These are phyloP conservation scores for Hypotaenidia philippensis DNA, from an alignment of 2,797 vertebrate genomes.

Conservation along the genomic window DNA sequence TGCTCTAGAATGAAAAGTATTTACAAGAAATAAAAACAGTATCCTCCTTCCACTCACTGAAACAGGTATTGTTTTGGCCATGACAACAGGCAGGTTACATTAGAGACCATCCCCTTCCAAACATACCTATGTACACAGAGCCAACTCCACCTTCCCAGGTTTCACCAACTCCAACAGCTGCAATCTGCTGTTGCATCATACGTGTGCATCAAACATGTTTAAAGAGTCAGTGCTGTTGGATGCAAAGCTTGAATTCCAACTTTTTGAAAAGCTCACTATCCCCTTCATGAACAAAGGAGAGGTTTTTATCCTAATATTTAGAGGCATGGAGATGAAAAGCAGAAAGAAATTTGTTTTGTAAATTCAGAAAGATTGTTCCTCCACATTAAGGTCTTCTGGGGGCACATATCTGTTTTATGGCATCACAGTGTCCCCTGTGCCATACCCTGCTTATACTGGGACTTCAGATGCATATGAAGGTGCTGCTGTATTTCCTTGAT, in stretches of 20 bases:
- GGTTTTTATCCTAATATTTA: not conserved
- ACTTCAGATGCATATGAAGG: not conserved
- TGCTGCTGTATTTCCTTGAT: not conserved
- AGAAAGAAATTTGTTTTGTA: not conserved
- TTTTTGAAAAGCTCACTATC: not conserved
- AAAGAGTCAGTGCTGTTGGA: not conserved
- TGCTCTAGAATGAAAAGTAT: not conserved
- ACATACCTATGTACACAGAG: not conserved
- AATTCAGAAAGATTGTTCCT: not conserved
- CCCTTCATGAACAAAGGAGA: not conserved
- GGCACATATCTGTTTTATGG: not conserved
- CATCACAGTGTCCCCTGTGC: not conserved
- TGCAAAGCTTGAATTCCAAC: not conserved
- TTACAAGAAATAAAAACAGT: not conserved
- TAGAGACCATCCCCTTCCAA: not conserved
- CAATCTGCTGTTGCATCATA: not conserved
- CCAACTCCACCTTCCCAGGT: not conserved
- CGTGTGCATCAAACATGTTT: not conserved
- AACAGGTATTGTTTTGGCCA: not conserved
- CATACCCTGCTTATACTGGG: not conserved
- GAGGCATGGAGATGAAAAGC: not conserved
- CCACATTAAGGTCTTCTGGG: not conserved
- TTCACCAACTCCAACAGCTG: not conserved
- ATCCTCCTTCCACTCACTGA: not conserved
- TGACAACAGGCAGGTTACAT: not conserved